Percentiles rank a stretch among this genome's conserved stretches.
Conservation (phyloP, 2,888 invertebrate genomes). For the Seladonia tumulorum region DNA sequence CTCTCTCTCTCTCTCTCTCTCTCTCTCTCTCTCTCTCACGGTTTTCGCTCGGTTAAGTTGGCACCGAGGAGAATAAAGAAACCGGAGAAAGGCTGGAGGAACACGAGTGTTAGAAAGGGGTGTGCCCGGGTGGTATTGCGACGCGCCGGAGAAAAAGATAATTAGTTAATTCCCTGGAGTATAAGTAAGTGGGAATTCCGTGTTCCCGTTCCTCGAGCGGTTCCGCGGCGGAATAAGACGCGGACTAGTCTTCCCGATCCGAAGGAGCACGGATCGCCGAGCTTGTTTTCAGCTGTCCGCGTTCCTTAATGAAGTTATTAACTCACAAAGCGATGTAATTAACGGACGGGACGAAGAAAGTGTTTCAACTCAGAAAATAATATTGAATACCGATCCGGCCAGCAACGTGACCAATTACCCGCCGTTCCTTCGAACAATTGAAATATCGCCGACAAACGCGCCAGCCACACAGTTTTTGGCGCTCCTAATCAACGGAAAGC, state of each 20-base stretch:
- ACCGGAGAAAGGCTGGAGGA: conserved; percentile 10
- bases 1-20: background rate
- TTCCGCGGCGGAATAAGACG: background rate
- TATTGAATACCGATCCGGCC: background rate
- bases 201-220: conserved; percentile 19
- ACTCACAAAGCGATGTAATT: conserved; percentile 3
- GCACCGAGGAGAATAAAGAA: conserved; percentile 63
- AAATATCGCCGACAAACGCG: background rate
- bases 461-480: background rate
- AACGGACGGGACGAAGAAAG: background rate
- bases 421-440: background rate
- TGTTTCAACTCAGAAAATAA: background rate
- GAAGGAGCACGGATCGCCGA: background rate
- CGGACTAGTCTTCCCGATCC: background rate
- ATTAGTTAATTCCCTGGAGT: conserved; percentile 74
- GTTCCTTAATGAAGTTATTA: conserved; percentile 9
- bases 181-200: conserved; percentile 70
- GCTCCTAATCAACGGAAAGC: background rate
- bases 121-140: conserved; percentile 10
- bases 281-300: background rate
- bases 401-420: background rate
- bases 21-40: conserved; percentile 46
- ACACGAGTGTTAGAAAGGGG: background rate
- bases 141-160: conserved; percentile 62
- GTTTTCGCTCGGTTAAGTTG: conserved; percentile 62